These are phyloP conservation scores for Microctenopoma lineatum DNA, from an alignment of 2,797 vertebrate genomes.

Conservation along the genomic window DNA sequence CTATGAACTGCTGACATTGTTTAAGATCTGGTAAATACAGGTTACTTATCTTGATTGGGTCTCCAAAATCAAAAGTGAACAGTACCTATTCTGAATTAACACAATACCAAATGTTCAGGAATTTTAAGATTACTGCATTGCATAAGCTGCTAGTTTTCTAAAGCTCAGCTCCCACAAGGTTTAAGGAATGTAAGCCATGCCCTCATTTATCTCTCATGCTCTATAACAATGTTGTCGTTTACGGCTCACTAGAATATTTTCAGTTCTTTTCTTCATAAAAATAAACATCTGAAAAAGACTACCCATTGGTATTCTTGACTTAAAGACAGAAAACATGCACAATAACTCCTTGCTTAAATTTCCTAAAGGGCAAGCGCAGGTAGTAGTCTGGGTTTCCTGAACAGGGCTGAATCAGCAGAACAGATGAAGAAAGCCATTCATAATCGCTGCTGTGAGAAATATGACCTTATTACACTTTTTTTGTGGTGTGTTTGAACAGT, in stretches of 20 bases:
- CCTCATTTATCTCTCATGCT: constrained; percentile 3
- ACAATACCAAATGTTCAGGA: background rate
- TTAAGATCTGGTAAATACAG: constrained; percentile 30
- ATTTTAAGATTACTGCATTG: constrained; percentile 21
- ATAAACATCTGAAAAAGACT: too few relatives aligned
- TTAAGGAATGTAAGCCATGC: constrained; percentile 26
- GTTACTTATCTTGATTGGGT: constrained; percentile 7
- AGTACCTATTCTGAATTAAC: background rate
- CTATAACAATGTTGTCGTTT: background rate
- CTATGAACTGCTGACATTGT: constrained; percentile 30
- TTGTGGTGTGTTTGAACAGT: background rate
- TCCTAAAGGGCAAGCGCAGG: background rate
- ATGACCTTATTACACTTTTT: background rate
- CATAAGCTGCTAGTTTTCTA: constrained; percentile 28
- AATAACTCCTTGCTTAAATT: background rate
- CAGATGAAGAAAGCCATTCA: background rate
- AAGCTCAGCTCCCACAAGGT: constrained; percentile 38
- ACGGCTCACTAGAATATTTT: background rate
- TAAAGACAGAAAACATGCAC: background rate
- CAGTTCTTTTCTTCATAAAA: too few relatives aligned
- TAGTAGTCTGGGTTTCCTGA: background rate
- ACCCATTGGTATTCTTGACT: too few relatives aligned
- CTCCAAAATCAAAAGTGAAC: constrained; percentile 4
- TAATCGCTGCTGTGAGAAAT: background rate
- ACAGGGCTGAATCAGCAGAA: background rate